These are phyloP conservation scores for Erinaceus europaeus DNA, from an alignment of 2,113 vertebrate genomes.

Conservation along the genomic window DNA sequence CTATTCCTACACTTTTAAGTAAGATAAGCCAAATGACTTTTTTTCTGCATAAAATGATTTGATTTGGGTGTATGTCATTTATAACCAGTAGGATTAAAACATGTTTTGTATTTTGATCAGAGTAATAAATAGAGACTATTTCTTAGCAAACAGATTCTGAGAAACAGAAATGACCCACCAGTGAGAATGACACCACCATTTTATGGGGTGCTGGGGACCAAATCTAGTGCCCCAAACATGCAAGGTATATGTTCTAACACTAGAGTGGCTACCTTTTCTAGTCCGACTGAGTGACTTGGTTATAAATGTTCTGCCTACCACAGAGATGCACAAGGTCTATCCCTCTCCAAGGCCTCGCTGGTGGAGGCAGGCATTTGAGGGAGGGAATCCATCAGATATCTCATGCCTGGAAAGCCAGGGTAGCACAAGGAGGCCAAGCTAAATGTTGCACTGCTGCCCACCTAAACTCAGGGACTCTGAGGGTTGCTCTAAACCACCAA, in stretches of 20 bases:
- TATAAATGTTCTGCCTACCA: no score
- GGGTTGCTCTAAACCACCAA: neutral
- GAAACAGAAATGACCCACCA: no score
- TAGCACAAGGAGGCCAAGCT: neutral
- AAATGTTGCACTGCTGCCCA: neutral
- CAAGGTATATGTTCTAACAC: no score
- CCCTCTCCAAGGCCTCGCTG: neutral
- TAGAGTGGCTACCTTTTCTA: no score
- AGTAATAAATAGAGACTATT: neutral
- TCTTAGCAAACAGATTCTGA: neutral
- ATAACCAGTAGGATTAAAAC: neutral
- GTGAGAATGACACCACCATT: no score
- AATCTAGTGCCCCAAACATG: no score
- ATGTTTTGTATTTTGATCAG: neutral
- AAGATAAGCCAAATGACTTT: neutral
- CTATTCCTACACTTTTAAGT: neutral
- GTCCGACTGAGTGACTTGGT: no score
- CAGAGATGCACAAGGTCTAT: neutral
- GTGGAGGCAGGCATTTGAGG: neutral
- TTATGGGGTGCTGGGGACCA: no score
- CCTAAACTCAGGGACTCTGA: neutral
- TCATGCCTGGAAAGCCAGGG: neutral
- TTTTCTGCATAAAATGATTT: conserved; percentile 6
- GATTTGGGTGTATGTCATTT: neutral
- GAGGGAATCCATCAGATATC: neutral